Evolutionary conservation across 2,888 invertebrate species (phyloP).

Genomic region (Rhogogaster chlorosoma): DNA sequence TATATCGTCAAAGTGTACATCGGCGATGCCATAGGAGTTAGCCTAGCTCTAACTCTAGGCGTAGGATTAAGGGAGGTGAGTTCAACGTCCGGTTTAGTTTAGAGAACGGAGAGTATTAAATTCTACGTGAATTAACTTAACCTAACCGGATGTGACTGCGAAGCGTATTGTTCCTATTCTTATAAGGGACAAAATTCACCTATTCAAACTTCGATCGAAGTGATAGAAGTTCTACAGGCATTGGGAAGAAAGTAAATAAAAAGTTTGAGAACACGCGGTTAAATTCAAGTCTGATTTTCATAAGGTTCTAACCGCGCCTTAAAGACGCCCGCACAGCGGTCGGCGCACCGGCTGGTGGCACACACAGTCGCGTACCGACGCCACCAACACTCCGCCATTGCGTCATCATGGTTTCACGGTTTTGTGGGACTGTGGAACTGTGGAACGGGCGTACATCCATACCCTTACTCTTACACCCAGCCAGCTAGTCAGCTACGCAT

Average conservation of each 20-base stretch:
- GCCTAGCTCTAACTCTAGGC: not conserved
- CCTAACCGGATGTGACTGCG: not conserved
- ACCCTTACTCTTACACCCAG: constrained; percentile 44
- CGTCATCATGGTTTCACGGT: constrained; percentile 69
- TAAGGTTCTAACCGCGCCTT: constrained; percentile 32
- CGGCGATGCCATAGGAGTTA: constrained; percentile 40
- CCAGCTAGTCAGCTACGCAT: constrained; percentile 53
- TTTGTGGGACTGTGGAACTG: constrained; percentile 64
- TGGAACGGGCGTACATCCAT: constrained; percentile 20
- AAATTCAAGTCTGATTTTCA: not conserved
- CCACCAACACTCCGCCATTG: constrained; percentile 65
- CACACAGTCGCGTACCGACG: constrained; percentile 34
- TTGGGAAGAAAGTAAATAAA: not conserved
- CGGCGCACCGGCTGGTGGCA: constrained; percentile 51
- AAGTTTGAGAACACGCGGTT: not conserved
- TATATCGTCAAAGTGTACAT: constrained; percentile 8
- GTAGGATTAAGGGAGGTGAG: constrained; percentile 43
- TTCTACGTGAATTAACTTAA: not conserved
- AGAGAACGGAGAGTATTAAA: not conserved
- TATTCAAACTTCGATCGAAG: not conserved
- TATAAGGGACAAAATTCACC: not conserved
- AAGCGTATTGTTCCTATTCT: not conserved
- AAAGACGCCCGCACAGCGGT: constrained; percentile 43
- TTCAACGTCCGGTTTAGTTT: constrained; percentile 42
- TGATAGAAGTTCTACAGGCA: not conserved